These are phyloP conservation scores for Linnaemya tessellans DNA, from an alignment of 2,888 invertebrate genomes.

Conservation along the genomic window DNA sequence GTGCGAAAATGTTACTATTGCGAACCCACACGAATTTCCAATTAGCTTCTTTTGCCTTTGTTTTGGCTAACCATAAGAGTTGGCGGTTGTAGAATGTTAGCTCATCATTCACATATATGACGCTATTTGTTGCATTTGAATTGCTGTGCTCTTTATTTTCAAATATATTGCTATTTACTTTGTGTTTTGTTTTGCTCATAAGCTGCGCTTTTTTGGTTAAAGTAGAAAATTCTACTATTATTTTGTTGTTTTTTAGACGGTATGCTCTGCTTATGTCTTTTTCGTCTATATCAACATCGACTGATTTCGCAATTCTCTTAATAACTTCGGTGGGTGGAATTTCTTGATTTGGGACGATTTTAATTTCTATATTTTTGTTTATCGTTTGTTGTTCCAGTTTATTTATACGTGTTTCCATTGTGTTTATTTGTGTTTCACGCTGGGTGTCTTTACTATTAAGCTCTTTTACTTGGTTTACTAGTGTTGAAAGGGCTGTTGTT, in stretches of 20 bases:
- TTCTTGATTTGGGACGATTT: constrained; percentile 7
- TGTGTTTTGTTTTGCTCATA: constrained; percentile 3
- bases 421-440: background rate
- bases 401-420: constrained; percentile 21
- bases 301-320: background rate
- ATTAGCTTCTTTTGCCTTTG: constrained; percentile 11
- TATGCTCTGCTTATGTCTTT: constrained; percentile 24
- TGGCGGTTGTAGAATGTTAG: background rate
- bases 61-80: constrained; percentile 1
- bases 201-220: background rate
- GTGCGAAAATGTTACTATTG: constrained; percentile 16
- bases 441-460: constrained; percentile 6
- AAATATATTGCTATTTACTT: background rate
- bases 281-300: background rate
- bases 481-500: background rate
- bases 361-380: constrained; percentile 12
- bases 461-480: constrained; percentile 6
- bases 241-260: constrained; percentile 19
- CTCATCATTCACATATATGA: constrained; percentile 4
- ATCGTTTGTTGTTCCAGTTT: constrained; percentile 8
- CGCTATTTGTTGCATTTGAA: background rate
- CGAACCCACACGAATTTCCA: constrained; percentile 18
- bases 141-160: background rate
- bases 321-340: background rate
- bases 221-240: constrained; percentile 21